These are phyloP conservation scores for Hydrotaea cyrtoneurina DNA, from an alignment of 2,888 invertebrate genomes.

Conservation along the genomic window DNA sequence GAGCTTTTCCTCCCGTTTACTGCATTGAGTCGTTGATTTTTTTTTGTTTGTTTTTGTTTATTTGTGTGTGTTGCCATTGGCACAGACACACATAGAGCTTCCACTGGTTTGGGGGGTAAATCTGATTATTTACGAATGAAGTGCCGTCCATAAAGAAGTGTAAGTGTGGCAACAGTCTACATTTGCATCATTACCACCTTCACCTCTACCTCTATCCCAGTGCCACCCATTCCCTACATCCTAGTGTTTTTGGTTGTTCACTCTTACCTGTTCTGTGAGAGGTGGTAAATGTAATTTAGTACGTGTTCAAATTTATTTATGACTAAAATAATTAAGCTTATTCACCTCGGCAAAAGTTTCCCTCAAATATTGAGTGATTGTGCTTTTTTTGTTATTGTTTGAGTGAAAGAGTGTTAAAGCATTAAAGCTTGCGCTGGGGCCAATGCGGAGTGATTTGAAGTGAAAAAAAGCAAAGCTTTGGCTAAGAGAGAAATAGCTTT, in stretches of 20 bases:
- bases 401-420: background rate
- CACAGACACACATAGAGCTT: background rate
- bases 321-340: background rate
- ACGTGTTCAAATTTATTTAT: conserved; percentile 36
- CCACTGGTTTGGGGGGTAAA: background rate
- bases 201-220: background rate
- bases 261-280: conserved; percentile 7
- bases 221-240: too few species aligned
- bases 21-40: background rate
- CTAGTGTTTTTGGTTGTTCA: too few species aligned
- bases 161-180: background rate
- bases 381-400: background rate
- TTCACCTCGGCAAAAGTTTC: conserved; percentile 20
- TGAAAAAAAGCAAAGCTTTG: too few species aligned
- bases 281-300: conserved; percentile 11
- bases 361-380: background rate
- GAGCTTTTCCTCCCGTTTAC: conserved; percentile 5
- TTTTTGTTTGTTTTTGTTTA: background rate
- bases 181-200: background rate
- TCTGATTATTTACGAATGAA: background rate
- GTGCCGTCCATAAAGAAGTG: background rate
- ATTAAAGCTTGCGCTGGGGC: background rate
- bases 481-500: background rate
- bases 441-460: background rate
- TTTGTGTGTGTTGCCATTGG: background rate